A percentile compares a stretch with the other conserved stretches of the same genome.
phyloP scores from a whole-genome alignment of 2,113 vertebrate species.

The Parus major region DNA sequence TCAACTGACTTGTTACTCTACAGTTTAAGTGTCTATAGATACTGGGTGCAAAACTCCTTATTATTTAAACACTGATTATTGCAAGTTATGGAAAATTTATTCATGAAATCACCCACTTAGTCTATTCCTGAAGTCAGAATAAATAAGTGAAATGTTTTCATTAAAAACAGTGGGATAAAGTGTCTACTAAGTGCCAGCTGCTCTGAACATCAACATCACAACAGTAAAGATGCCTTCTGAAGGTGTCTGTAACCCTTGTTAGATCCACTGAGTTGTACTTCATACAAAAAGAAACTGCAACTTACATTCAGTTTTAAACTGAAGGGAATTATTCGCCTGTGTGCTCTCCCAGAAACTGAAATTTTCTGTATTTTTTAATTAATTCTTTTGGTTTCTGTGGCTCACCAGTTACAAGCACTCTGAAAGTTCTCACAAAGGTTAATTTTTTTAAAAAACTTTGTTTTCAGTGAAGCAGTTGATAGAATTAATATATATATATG shows the following conservation, averaged over 20 bases:
- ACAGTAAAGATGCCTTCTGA: neutral
- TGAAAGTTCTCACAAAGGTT: neutral
- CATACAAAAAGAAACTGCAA: neutral
- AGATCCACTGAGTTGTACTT: neutral
- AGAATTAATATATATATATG: neutral
- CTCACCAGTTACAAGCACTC: neutral
- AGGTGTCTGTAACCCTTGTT: neutral
- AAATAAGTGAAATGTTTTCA: neutral
- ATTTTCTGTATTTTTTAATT: neutral
- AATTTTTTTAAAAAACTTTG: neutral
- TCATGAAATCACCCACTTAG: neutral
- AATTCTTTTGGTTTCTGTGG: neutral
- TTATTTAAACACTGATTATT: neutral
- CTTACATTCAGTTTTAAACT: neutral
- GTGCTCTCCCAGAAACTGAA: neutral
- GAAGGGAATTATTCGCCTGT: neutral
- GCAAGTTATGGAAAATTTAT: neutral
- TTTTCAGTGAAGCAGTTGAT: neutral
- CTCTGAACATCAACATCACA: neutral
- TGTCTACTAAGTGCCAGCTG: neutral
- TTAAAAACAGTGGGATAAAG: neutral
- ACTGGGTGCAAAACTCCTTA: accelerated
- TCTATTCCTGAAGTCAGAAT: neutral
- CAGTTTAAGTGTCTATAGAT: neutral
- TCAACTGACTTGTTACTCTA: neutral